Evolutionary conservation across 2,888 invertebrate species (phyloP).

Genomic region (Cepaea hortensis): DNA sequence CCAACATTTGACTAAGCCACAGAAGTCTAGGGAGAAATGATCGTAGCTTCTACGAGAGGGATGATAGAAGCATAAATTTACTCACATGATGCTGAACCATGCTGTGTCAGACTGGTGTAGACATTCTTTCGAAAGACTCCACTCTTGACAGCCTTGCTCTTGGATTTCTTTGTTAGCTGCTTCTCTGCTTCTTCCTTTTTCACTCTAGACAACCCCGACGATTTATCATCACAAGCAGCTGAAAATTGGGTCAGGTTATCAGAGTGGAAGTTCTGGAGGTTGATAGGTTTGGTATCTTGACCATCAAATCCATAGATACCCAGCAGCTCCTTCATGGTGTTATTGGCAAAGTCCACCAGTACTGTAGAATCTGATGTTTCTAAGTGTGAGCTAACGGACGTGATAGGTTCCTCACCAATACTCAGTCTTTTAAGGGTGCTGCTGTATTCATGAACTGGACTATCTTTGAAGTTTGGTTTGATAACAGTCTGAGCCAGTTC

Average conservation of each 20-base stretch:
- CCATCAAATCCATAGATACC: slow-evolving; percentile 87
- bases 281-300: slow-evolving; percentile 71
- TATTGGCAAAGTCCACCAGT: slow-evolving; percentile 86
- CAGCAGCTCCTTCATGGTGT: slow-evolving; percentile 86
- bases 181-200: neutral
- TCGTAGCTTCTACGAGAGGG: no score
- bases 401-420: neutral
- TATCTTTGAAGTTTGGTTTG: neutral
- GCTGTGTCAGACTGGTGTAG: neutral
- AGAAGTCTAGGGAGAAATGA: no score
- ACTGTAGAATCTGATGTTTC: slow-evolving; percentile 72
- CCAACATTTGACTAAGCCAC: no score
- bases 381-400: neutral
- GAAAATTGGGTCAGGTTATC: slow-evolving; percentile 6
- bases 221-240: neutral
- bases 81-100: neutral
- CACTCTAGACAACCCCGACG: neutral
- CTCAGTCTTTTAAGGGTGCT: neutral
- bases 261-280: neutral
- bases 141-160: neutral
- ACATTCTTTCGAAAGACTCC: slow-evolving; percentile 8
- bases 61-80: neutral
- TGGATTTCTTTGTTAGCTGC: neutral
- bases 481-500: neutral
- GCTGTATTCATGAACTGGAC: neutral